Evolutionary conservation across 2,797 vertebrate genomes (phyloP).

Genomic region (Parambassis ranga): DNA sequence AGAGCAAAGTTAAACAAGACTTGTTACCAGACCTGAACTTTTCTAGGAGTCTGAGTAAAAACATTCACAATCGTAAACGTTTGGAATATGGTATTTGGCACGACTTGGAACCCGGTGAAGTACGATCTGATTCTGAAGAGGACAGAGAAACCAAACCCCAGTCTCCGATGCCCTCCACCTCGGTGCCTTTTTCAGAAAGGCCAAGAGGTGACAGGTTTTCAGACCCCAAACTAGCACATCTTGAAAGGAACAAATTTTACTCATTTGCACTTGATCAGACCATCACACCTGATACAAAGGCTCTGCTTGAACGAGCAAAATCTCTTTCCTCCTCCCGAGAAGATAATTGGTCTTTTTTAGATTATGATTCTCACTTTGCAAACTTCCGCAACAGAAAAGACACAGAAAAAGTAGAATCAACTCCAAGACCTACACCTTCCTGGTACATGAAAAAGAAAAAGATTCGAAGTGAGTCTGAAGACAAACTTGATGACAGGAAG

Average conservation of each 20-base stretch:
- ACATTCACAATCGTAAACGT: conserved; percentile 87
- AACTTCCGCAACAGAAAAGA: conserved; percentile 94
- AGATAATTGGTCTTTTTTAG: conserved; percentile 98
- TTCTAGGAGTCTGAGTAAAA: conserved; percentile 87
- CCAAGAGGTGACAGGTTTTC: conserved; percentile 90
- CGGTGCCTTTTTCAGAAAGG: conserved; percentile 89
- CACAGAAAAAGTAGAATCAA: conserved; percentile 93
- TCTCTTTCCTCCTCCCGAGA: conserved; percentile 97
- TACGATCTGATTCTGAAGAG: conserved; percentile 95
- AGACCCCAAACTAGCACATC: conserved; percentile 88
- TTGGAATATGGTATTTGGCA: conserved; percentile 86
- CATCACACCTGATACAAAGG: conserved; percentile 98
- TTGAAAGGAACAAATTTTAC: conserved; percentile 97
- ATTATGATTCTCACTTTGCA: conserved; percentile 93
- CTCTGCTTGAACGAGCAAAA: conserved; percentile 96
- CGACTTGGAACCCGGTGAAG: conserved; percentile 92
- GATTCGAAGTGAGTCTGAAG: conserved; percentile 92
- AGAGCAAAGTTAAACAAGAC: conserved; percentile 88
- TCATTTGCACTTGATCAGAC: conserved; percentile 96
- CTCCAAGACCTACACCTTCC: conserved; percentile 92
- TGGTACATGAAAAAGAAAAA: conserved; percentile 99
- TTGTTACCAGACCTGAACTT: conserved; percentile 87
- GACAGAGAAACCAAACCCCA: conserved; percentile 88
- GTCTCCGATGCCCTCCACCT: conserved; percentile 88
- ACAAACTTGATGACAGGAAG: conserved; percentile 94